These are phyloP conservation scores for Melanocharis versteri DNA, from an alignment of 2,113 vertebrate species.

Conservation along the genomic window DNA sequence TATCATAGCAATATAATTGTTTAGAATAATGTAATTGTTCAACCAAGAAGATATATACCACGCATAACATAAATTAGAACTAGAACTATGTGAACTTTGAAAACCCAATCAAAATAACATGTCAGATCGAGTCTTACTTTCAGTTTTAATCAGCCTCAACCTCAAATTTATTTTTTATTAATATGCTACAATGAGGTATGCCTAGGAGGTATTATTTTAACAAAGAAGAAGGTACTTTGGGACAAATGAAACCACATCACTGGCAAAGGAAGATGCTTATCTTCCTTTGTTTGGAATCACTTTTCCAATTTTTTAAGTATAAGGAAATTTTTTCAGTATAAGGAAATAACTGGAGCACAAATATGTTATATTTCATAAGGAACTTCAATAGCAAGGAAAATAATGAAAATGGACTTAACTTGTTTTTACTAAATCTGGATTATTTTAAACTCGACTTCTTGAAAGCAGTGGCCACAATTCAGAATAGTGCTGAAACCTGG, in stretches of 20 bases:
- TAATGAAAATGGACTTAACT: background rate
- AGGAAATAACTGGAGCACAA: background rate
- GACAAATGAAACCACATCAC: background rate
- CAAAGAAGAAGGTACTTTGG: background rate
- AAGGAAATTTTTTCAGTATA: background rate
- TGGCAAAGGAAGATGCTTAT: background rate
- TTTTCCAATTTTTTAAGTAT: background rate
- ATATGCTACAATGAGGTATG: background rate
- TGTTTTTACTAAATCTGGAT: background rate
- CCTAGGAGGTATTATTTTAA: background rate
- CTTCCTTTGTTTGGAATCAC: background rate
- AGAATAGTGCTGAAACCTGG: background rate
- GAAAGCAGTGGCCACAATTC: background rate
- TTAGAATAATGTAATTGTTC: constrained; percentile 58
- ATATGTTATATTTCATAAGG: background rate
- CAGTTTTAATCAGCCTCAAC: constrained; percentile 23
- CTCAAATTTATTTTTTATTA: constrained; percentile 22
- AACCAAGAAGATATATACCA: constrained; percentile 1
- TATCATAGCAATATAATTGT: constrained; percentile 56
- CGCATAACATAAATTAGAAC: constrained; percentile 23
- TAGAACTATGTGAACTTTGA: constrained; percentile 28
- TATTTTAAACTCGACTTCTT: background rate
- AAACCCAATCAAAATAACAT: constrained; percentile 17
- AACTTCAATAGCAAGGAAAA: background rate
- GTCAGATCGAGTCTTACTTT: background rate